Conservation (phyloP, 2,797 vertebrate species). For the Adelosebastes latens region DNA sequence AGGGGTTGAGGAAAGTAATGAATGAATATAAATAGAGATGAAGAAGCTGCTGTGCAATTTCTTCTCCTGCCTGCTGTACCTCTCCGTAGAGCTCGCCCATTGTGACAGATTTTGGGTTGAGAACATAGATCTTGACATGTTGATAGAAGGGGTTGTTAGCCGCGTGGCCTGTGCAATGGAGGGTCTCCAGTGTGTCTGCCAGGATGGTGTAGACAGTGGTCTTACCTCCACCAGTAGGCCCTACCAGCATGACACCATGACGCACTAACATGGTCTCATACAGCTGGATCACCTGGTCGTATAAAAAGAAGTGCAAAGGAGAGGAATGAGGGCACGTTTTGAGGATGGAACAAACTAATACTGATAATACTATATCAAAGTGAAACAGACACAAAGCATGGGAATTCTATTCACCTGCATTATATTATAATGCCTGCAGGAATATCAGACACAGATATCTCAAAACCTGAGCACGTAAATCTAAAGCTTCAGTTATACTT, state of each 20-base stretch:
- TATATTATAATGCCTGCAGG: accelerated
- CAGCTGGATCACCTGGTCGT: constrained; percentile 87
- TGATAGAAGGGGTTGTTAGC: constrained; percentile 83
- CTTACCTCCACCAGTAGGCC: constrained; percentile 90
- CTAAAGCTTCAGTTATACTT: background rate
- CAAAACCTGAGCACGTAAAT: background rate
- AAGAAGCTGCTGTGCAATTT: background rate
- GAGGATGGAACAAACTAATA: background rate
- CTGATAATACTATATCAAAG: background rate
- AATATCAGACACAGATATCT: background rate
- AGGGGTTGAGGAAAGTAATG: background rate
- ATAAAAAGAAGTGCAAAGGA: background rate
- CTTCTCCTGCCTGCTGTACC: constrained; percentile 33
- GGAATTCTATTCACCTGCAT: background rate
- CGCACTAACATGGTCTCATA: constrained; percentile 93
- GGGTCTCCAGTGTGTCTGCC: constrained; percentile 84
- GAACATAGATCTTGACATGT: constrained; percentile 86
- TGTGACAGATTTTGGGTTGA: constrained; percentile 92
- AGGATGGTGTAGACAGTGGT: constrained; percentile 87
- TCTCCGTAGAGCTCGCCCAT: constrained; percentile 86
- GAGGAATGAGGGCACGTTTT: background rate
- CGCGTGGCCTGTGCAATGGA: constrained; percentile 71
- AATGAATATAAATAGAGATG: background rate
- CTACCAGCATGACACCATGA: constrained; percentile 92
- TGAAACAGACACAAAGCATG: background rate